phyloP scores from a whole-genome alignment of 2,113 vertebrate genomes.

The Corynorhinus townsendii region DNA sequence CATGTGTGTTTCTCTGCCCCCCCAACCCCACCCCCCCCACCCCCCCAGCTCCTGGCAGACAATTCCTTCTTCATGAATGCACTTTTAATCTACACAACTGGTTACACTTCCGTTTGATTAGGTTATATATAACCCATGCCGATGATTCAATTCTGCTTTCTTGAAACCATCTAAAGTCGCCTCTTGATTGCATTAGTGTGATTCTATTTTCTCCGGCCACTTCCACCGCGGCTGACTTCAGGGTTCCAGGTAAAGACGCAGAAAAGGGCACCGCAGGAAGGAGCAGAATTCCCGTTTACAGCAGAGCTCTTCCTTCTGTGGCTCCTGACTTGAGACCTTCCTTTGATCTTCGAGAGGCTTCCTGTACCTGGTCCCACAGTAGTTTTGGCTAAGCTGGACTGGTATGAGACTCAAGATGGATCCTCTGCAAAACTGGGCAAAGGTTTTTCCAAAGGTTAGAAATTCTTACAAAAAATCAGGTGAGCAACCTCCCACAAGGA shows the following conservation, averaged over 20 bases:
- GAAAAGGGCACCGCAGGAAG: not conserved
- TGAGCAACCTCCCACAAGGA: not conserved
- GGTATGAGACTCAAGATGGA: not conserved
- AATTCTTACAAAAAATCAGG: not conserved
- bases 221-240: not conserved
- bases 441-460: not conserved
- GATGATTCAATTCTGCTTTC: not conserved
- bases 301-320: not conserved
- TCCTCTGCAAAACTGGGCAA: not conserved
- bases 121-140: not conserved
- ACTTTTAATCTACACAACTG: not conserved
- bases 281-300: not conserved
- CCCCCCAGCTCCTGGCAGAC: not conserved
- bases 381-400: not conserved
- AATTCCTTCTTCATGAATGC: not conserved
- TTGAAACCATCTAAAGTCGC: not conserved
- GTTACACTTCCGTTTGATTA: not conserved
- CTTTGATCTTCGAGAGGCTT: not conserved
- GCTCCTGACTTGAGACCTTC: not conserved
- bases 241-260: not conserved
- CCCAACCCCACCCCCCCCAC: accelerated
- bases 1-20: not conserved
- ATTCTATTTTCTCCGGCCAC: not conserved
- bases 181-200: not conserved
- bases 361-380: not conserved